Base-by-base conservation (phyloP, 2,888 invertebrate species). In the Dexiosoma caninum region DNA sequence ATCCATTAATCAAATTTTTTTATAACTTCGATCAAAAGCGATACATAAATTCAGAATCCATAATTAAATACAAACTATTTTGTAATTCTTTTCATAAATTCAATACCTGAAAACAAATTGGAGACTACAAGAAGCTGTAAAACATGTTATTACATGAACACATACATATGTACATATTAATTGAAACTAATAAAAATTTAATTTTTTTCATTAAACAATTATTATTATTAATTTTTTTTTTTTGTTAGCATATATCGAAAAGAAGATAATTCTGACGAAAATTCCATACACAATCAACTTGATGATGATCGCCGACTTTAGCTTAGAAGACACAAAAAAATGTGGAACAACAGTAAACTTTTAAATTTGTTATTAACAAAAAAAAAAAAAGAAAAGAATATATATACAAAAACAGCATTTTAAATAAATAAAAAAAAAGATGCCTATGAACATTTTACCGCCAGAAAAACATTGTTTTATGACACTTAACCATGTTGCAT, bases 101-200 rank as follows among this genome's bases (percentile, higher is more conserved):
- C 10, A 44, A 62, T 27, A 21, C 40, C 59, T 49, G 16, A 32
- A 57, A 66, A 49, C 30, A 75, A 67, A 67, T 67, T 75, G 19
- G 9, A 64, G 51, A 64, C 40, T 75, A 14, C 51, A 44, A 76
- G 77, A 77, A 70, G 81, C 67, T 81, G 72, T 60, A 32, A 77
- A 72, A 77, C 62, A 67, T 75, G 69, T 75, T 70, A 71, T 66
- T 76, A 81, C 81, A 72, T 77, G 60, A 74, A 64, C 77, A 74
- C 62, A 64, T 59, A 70, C 64, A 37, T 19, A 12, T 9, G 9
- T 35, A n/a, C 35, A n/a, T 14, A 42, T 7, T 59, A 67, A 57
- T 66, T 74, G 42, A 62, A 72, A 55, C 30, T 35, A 72, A 64
- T 72, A 55, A 72, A 72, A 64, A 62, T 62, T 21, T 60, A 35